Percentiles rank a stretch among this genome's conserved stretches.
These are phyloP conservation scores for Drosophila micromelanica DNA, from an alignment of 1,140 invertebrate genomes.

Conservation along the genomic window DNA sequence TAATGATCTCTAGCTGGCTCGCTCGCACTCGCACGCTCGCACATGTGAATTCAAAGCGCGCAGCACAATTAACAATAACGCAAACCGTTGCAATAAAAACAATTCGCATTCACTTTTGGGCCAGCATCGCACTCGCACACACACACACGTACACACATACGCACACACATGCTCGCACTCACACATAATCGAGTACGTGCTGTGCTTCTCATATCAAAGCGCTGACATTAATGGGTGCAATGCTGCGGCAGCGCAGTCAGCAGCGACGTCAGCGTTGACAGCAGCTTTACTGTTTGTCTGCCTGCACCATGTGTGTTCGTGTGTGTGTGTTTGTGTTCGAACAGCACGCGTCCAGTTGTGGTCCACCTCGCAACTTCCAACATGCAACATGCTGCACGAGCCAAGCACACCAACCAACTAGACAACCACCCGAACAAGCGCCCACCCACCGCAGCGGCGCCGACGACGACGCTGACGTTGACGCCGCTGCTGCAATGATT, in stretches of 20 bases:
- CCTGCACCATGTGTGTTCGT: not conserved
- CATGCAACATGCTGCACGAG: slow-evolving; percentile 39
- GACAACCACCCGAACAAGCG: slow-evolving; percentile 19
- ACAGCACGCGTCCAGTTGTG: slow-evolving; percentile 25
- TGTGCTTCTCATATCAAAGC: slow-evolving; percentile 36
- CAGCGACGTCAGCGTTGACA: slow-evolving; percentile 25
- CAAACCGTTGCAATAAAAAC: slow-evolving; percentile 60
- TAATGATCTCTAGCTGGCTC: slow-evolving; percentile 46
- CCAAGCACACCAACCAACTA: not conserved
- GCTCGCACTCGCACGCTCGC: slow-evolving; percentile 7
- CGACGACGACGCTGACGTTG: not conserved
- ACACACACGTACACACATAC: slow-evolving; percentile 23
- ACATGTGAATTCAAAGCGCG: slow-evolving; percentile 10
- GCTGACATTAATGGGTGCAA: slow-evolving; percentile 52
- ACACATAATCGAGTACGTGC: slow-evolving; percentile 27
- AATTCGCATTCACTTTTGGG: slow-evolving; percentile 59
- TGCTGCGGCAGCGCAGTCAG: slow-evolving; percentile 39
- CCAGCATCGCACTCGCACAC: slow-evolving; percentile 21
- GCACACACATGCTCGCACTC: not conserved
- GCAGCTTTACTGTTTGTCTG: slow-evolving; percentile 8
- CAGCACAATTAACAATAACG: slow-evolving; percentile 57
- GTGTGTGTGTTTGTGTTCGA: slow-evolving; percentile 17
- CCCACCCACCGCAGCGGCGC: slow-evolving; percentile 22
- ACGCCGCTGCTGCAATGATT: slow-evolving; percentile 30
- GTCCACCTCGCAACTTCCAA: slow-evolving; percentile 36